phyloP scores from a whole-genome alignment of 2,888 invertebrate genomes.

The Epistrophella euchroma region DNA sequence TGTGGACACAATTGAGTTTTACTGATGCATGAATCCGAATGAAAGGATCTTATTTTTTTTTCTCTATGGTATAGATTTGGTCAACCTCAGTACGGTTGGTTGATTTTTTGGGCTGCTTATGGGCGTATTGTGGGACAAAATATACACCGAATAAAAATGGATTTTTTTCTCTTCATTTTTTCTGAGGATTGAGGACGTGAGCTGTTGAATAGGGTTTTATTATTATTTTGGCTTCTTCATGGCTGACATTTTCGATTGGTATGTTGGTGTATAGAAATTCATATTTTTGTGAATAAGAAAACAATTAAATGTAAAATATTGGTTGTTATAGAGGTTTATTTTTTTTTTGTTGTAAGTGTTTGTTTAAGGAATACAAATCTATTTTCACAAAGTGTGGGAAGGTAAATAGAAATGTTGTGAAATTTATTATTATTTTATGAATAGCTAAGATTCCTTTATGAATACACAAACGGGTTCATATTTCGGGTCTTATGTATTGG shows the following conservation, averaged over 20 bases:
- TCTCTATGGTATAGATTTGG: slow-evolving; percentile 73
- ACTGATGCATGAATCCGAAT: slow-evolving; percentile 56
- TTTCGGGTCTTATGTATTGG: not conserved
- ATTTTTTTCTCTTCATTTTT: slow-evolving; percentile 22
- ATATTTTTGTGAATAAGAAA: slow-evolving; percentile 41
- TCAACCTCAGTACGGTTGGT: slow-evolving; percentile 77
- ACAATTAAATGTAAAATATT: slow-evolving; percentile 50
- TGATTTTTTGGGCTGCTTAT: slow-evolving; percentile 70
- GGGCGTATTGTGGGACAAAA: slow-evolving; percentile 67
- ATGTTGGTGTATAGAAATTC: slow-evolving; percentile 9
- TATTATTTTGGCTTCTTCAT: slow-evolving; percentile 15
- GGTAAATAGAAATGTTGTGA: slow-evolving; percentile 7
- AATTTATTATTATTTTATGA: slow-evolving; percentile 39
- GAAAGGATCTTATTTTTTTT: slow-evolving; percentile 52
- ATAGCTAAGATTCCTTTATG: not conserved
- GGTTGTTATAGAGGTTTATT: not conserved
- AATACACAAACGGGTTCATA: slow-evolving; percentile 14
- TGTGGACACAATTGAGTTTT: slow-evolving; percentile 41
- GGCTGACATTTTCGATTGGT: slow-evolving; percentile 25
- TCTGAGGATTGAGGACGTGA: slow-evolving; percentile 44
- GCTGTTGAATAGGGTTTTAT: slow-evolving; percentile 35
- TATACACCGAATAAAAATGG: slow-evolving; percentile 17
- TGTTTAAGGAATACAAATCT: slow-evolving; percentile 36
- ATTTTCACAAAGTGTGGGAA: slow-evolving; percentile 18
- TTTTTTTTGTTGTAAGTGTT: not conserved